Conservation (phyloP, 2,797 vertebrate genomes). For the Smutsia gigantea region DNA sequence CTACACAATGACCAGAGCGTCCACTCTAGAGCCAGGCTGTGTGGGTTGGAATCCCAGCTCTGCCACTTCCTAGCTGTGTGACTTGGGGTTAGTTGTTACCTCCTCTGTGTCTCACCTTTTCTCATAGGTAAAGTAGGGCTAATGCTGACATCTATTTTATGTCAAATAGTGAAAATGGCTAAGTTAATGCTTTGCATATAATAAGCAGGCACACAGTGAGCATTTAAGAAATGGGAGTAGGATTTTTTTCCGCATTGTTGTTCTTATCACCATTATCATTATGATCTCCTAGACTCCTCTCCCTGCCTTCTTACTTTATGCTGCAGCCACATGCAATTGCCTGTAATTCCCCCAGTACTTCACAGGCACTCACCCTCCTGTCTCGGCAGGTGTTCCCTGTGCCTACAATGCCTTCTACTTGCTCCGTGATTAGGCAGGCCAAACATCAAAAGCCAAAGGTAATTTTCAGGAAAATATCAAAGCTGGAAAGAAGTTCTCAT, state of each 20-base stretch:
- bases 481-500: background rate
- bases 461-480: background rate
- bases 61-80: background rate
- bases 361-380: fast-evolving
- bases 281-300: background rate
- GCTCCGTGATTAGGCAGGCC: background rate
- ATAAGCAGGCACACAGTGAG: background rate
- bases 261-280: fast-evolving
- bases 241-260: no score
- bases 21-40: background rate
- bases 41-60: fast-evolving
- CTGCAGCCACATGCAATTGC: fast-evolving
- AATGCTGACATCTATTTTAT: fast-evolving
- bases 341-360: fast-evolving
- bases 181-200: fast-evolving
- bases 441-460: background rate
- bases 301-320: fast-evolving
- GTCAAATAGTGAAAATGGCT: fast-evolving
- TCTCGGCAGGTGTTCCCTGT: background rate
- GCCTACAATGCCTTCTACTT: background rate
- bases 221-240: fast-evolving
- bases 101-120: background rate
- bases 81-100: fast-evolving
- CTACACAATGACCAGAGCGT: fast-evolving
- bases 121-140: background rate